These are phyloP conservation scores for Drosophila parvula DNA, from an alignment of 1,140 invertebrate genomes.

Conservation along the genomic window DNA sequence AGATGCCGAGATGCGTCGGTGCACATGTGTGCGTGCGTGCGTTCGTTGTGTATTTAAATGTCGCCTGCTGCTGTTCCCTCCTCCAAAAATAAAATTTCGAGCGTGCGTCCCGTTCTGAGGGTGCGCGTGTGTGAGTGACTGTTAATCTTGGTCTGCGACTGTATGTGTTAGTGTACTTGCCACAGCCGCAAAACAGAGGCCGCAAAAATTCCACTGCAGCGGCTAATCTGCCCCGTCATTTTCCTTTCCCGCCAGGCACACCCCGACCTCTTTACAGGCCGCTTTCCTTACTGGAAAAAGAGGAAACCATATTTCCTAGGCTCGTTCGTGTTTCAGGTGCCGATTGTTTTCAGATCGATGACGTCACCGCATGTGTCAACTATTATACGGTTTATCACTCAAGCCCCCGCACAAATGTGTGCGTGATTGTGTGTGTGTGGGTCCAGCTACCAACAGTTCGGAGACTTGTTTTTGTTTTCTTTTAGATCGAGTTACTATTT, in stretches of 20 bases:
- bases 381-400: slow-evolving; percentile 48
- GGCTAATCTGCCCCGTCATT: slow-evolving; percentile 52
- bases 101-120: slow-evolving; percentile 39
- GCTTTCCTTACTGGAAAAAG: background rate
- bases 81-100: slow-evolving; percentile 72
- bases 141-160: slow-evolving; percentile 22
- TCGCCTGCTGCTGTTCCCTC: slow-evolving; percentile 67
- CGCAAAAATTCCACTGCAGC: slow-evolving; percentile 74
- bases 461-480: slow-evolving; percentile 67
- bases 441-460: slow-evolving; percentile 51
- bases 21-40: slow-evolving; percentile 44
- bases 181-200: slow-evolving; percentile 64
- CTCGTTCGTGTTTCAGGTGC: slow-evolving; percentile 54
- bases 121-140: slow-evolving; percentile 32
- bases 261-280: background rate
- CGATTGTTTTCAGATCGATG: slow-evolving; percentile 53
- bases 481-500: slow-evolving; percentile 65
- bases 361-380: slow-evolving; percentile 68
- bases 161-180: slow-evolving; percentile 41
- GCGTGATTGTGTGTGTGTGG: slow-evolving; percentile 27
- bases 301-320: slow-evolving; percentile 37
- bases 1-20: slow-evolving; percentile 27
- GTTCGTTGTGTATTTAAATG: slow-evolving; percentile 70
- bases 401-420: slow-evolving; percentile 59
- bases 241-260: slow-evolving; percentile 12